phyloP scores from a whole-genome alignment of 2,797 vertebrate species.

The Phalanger gymnotis region DNA sequence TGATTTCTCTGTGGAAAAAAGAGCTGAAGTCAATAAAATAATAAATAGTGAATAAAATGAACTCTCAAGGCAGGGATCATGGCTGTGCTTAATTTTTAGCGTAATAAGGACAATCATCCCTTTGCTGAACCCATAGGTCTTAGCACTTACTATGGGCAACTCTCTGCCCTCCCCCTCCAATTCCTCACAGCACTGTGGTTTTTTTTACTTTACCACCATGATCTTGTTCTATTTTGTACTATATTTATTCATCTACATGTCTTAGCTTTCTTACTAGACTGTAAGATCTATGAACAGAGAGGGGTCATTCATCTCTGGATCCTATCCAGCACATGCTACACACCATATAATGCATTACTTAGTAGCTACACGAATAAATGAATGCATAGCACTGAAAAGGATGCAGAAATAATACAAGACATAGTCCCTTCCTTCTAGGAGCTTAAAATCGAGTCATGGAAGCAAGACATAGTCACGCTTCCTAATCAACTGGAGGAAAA shows the following conservation, averaged over 20 bases:
- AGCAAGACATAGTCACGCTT: not conserved
- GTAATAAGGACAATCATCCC: not conserved
- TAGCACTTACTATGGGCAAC: not conserved
- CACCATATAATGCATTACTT: not conserved
- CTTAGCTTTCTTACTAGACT: not conserved
- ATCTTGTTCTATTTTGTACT: not conserved
- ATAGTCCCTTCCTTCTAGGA: not conserved
- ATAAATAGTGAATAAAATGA: not conserved
- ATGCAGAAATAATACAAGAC: not conserved
- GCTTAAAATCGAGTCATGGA: not conserved
- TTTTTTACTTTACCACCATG: not conserved
- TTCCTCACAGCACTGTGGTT: not conserved
- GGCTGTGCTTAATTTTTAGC: not conserved
- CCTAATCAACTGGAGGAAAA: slow-evolving; percentile 13
- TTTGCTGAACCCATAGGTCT: not conserved
- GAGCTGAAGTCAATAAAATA: not conserved
- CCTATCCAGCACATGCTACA: not conserved
- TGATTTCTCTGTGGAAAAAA: not conserved
- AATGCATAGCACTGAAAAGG: not conserved
- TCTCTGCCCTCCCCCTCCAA: not conserved
- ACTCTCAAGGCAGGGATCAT: not conserved
- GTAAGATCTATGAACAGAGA: not conserved
- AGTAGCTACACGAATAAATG: not conserved
- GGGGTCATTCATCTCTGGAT: not conserved
- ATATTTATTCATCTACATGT: not conserved